phyloP scores from a whole-genome alignment of 2,888 invertebrate genomes.

The Dicyrtomina minuta region DNA sequence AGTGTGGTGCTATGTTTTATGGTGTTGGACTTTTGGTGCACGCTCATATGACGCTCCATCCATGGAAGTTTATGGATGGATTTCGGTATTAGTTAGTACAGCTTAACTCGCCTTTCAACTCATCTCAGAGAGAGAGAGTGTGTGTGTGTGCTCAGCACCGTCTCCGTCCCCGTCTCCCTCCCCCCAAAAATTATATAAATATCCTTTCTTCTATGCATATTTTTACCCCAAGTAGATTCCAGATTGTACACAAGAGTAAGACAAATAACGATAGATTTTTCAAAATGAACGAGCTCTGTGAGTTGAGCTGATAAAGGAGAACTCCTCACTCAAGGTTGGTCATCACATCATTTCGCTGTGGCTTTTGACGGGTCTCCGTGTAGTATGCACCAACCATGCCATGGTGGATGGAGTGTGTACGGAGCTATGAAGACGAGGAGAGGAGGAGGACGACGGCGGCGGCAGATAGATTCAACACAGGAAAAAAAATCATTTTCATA shows the following conservation, averaged over 20 bases:
- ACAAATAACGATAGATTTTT: conserved; percentile 53
- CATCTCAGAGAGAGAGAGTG: not conserved
- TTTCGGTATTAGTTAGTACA: not conserved
- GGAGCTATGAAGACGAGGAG: conserved; percentile 1
- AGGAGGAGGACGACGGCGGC: not conserved
- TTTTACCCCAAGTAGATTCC: conserved; percentile 4
- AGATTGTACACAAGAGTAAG: conserved; percentile 40
- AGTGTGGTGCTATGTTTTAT: no score
- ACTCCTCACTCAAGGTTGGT: conserved; percentile 35
- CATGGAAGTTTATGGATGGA: conserved; percentile 13
- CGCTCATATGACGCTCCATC: conserved; percentile 14
- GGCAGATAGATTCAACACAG: not conserved
- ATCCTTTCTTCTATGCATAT: conserved; percentile 24
- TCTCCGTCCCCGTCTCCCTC: conserved; percentile 2
- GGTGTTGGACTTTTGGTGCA: no score
- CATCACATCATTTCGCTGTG: conserved; percentile 31
- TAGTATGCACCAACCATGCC: not conserved
- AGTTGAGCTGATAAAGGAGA: conserved; percentile 43
- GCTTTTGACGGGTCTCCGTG: conserved; percentile 13
- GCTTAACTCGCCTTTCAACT: conserved; percentile 5
- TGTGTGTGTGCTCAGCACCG: not conserved
- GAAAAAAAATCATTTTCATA: conserved; percentile 21
- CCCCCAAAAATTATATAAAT: conserved; percentile 5
- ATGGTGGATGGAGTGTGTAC: not conserved
- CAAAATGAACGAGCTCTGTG: conserved; percentile 50